These are phyloP conservation scores for Holacanthus passer DNA, from an alignment of 2,113 vertebrate species.

Conservation along the genomic window DNA sequence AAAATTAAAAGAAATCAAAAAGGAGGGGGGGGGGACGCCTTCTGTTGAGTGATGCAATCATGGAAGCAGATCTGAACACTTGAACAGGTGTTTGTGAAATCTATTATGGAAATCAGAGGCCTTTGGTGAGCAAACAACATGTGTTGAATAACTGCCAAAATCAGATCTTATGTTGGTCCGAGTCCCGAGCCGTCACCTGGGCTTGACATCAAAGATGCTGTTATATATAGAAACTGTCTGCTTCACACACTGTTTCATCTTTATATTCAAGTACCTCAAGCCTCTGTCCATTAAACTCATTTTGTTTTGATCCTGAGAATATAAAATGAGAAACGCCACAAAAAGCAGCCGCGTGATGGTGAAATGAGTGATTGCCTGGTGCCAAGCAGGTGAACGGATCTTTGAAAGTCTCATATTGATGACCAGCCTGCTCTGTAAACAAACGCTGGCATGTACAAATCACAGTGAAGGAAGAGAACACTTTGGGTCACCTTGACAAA, in stretches of 20 bases:
- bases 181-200: constrained; percentile 47
- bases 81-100: constrained; percentile 71
- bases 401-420: constrained; percentile 17
- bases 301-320: constrained; percentile 9
- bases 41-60: constrained; percentile 30
- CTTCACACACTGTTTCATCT: constrained; percentile 4
- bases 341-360: neutral
- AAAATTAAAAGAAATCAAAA: constrained; percentile 18
- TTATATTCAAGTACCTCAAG: neutral
- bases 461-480: constrained; percentile 50
- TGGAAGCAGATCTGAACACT: constrained; percentile 38
- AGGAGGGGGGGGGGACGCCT: constrained; percentile 15
- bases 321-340: neutral
- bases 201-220: constrained; percentile 39
- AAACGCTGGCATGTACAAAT: constrained; percentile 65
- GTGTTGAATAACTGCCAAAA: constrained; percentile 45
- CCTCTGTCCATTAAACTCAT: neutral
- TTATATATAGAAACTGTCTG: neutral
- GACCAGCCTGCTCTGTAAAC: constrained; percentile 60
- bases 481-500: constrained; percentile 82
- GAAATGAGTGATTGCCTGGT: constrained; percentile 23
- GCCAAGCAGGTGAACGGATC: constrained; percentile 24
- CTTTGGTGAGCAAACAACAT: constrained; percentile 54
- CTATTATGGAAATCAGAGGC: constrained; percentile 60
- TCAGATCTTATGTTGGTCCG: constrained; percentile 32